Base-by-base conservation (phyloP, 2,797 vertebrate genomes). In the Lutjanus campechanus region DNA sequence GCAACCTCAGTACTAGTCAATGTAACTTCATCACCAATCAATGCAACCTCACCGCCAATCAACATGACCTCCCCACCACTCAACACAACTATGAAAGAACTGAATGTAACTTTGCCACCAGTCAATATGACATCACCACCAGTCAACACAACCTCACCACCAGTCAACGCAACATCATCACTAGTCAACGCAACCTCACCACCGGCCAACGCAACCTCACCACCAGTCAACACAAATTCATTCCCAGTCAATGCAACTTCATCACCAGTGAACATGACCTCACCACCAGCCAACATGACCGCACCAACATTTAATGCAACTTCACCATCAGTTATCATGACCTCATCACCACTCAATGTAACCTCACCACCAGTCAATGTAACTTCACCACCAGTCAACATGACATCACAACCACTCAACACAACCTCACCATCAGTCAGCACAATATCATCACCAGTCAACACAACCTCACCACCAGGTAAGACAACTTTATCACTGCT, bases 391-490 rank as follows among this genome's bases (percentile, higher is more conserved):
- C 29, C 29, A 36, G 29, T 36, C 29, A 36, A 36, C 29, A 36
- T 4, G 5, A 36, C 29, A 36, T 36, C 29, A 36, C 29, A 36
- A 36, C 5, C 29, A 36, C 29, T 36, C 29, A 36, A 36, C 29
- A 36, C 29, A 36, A 36, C 29, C 29, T 36, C 5, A 36, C 29
- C 29, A 36, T 36, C 29, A 56, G n/a, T 25, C 5, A 56, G 11
- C 0, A 4, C 8, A 25, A 55, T 47, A 0, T 15, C 43, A 60
- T 5, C 22, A 41, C 15, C 49, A 17, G 11, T 61, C 2, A 63
- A 17, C 1, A 0, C 0, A 0, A 63, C 49, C 0, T 62, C 46
- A 11, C 7, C 41, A 9, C 16, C 11, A 4, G 11, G 29, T 1
- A 69, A 10, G 0, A 16, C 5, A 2, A 63, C 51, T 5, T 46